These are phyloP conservation scores for Eulemur rufifrons DNA, from an alignment of 2,113 vertebrate genomes.

Conservation along the genomic window DNA sequence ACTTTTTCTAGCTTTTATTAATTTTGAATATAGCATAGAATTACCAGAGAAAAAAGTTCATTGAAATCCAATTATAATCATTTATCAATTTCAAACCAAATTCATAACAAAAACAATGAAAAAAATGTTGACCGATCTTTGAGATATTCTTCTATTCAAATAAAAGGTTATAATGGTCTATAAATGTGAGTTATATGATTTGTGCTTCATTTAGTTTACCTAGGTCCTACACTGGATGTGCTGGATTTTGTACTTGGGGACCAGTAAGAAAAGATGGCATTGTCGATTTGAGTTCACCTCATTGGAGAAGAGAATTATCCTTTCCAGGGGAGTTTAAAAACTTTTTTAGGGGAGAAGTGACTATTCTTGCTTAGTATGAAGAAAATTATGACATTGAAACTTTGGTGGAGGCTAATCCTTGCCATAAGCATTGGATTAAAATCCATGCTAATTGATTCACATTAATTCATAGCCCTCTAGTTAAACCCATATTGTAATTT, in stretches of 20 bases:
- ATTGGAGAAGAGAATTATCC: background rate
- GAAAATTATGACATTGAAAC: background rate
- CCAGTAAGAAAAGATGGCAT: background rate
- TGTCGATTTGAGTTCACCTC: background rate
- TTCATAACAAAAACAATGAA: background rate
- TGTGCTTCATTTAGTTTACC: background rate
- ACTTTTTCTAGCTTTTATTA: background rate
- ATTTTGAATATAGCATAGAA: background rate
- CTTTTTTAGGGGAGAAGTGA: background rate
- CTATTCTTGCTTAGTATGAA: background rate
- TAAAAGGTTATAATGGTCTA: background rate
- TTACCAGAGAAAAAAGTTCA: background rate
- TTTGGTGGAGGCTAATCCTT: background rate
- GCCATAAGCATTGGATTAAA: background rate
- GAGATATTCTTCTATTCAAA: background rate
- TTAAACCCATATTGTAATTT: background rate
- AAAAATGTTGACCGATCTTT: constrained; percentile 16
- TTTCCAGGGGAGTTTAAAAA: background rate
- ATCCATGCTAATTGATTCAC: background rate
- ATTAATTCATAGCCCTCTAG: background rate
- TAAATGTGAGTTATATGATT: background rate
- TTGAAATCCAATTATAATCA: background rate
- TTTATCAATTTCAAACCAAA: constrained; percentile 45
- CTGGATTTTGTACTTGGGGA: background rate
- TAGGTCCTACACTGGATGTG: accelerated